Base-by-base conservation (phyloP, 2,888 invertebrate species). In the Charanyca ferruginea region DNA sequence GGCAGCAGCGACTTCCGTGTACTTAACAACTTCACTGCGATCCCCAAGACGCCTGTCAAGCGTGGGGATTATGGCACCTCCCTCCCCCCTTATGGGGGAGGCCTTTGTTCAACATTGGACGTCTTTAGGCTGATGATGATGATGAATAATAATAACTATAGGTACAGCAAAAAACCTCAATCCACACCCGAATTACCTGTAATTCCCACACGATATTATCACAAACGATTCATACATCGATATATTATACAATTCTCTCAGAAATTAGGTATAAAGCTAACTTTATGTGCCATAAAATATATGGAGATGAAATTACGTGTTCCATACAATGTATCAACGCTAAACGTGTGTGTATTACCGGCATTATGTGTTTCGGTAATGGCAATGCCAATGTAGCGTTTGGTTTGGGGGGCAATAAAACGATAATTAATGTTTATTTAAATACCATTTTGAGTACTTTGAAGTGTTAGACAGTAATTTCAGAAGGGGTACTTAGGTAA, bases 201-300 rank as follows among this genome's bases (percentile, higher is more conserved):
- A 38, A 75, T 75, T 80, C 67, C 57, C 60, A 32, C 53, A 44
- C n/a, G 18, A 45, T 61, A 65, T 64, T 53, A 64, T 63, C 8
- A 25, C 58, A 55, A 67, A 64, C 54, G 65, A 78, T 79, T 66
- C 65, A 58, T 35, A 74, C 22, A 74, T 81, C 55, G 45, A 70
- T 76, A 72, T 62, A 70, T 69, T 60, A 67, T 67, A 69, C 66
- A 67, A 63, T 49, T 66, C 62, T 49, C 48, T 13, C 42, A 63
- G 61, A 79, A 79, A 80, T 80, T 80, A 73, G 61, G 64, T 54
- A 72, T 58, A 68, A 76, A 76, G n/a, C 60, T 49, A 35, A 25
- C 44, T 80, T 79, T 72, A 81, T 66, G 67, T 38, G 67, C 69
- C 20, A 76, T 81, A 79, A 81, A 81, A 73, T 51, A 65, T 62